These are phyloP conservation scores for Eumaeus atala DNA, from an alignment of 1,140 invertebrate species.

Conservation along the genomic window DNA sequence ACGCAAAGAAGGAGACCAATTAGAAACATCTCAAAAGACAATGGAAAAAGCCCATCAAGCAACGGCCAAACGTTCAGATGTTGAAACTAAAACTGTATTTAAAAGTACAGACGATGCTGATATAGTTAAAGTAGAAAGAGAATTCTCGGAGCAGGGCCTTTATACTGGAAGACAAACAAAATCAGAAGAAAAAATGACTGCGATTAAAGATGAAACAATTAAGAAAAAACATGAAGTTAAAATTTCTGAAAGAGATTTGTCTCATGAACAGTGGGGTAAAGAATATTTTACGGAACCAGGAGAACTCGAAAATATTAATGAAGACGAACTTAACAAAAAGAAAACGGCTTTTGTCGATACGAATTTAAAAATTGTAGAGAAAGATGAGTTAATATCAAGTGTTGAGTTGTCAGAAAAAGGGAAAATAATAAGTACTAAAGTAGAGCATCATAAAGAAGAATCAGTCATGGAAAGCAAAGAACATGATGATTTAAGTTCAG, in stretches of 20 bases:
- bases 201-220: constrained; percentile 66
- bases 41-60: constrained; percentile 69
- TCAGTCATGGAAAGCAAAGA: constrained; percentile 72
- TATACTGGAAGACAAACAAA: constrained; percentile 70
- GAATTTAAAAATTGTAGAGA: constrained; percentile 62
- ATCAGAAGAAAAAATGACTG: constrained; percentile 72
- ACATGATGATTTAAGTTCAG: constrained; percentile 70
- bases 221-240: constrained; percentile 70
- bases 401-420: constrained; percentile 69
- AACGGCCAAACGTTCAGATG: constrained; percentile 60
- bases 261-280: constrained; percentile 73
- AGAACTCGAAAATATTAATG: constrained; percentile 62
- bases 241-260: constrained; percentile 71
- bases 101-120: constrained; percentile 64
- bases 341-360: constrained; percentile 63
- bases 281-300: constrained; percentile 71
- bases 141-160: constrained; percentile 66
- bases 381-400: constrained; percentile 63
- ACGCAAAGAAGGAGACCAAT: constrained; percentile 60
- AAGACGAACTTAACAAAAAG: constrained; percentile 55
- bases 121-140: constrained; percentile 60
- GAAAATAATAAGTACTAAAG: constrained; percentile 63
- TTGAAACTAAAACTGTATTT: constrained; percentile 64
- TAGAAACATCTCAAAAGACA: constrained; percentile 65
- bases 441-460: constrained; percentile 70